Percentiles rank a stretch among this genome's conserved stretches.
Conservation (phyloP, 1,140 invertebrate genomes). For the Drosophila parvula region DNA sequence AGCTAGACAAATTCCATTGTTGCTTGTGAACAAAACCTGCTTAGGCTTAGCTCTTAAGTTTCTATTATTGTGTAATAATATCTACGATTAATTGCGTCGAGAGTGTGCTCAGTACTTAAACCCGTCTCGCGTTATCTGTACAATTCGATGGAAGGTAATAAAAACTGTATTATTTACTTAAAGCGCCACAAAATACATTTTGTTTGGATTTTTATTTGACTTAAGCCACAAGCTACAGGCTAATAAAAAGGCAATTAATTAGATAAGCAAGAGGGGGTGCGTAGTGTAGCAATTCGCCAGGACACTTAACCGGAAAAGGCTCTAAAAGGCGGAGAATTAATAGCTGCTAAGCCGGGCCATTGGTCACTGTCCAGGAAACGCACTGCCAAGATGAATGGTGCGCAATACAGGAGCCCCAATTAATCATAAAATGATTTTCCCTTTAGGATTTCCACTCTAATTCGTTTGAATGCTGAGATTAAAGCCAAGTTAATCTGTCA, state of each 20-base stretch:
- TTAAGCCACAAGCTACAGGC: slow-evolving; percentile 8
- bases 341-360: slow-evolving; percentile 5
- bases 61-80: slow-evolving; percentile 38
- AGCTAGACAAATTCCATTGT: slow-evolving; percentile 62
- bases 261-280: neutral
- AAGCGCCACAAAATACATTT: slow-evolving; percentile 47
- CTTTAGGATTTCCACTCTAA: neutral
- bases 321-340: slow-evolving; percentile 36
- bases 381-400: slow-evolving; percentile 21
- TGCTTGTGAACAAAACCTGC: slow-evolving; percentile 59
- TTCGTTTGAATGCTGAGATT: neutral
- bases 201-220: slow-evolving; percentile 14
- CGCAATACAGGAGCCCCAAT: neutral
- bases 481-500: neutral
- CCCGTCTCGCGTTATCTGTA: slow-evolving; percentile 46
- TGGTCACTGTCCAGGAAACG: slow-evolving; percentile 30
- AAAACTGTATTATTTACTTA: slow-evolving; percentile 72
- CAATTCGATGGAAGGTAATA: slow-evolving; percentile 46
- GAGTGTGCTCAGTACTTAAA: slow-evolving; percentile 48
- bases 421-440: slow-evolving; percentile 17
- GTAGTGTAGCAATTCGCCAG: neutral
- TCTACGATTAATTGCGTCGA: slow-evolving; percentile 40
- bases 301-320: slow-evolving; percentile 51
- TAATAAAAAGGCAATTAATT: slow-evolving; percentile 49
- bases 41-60: slow-evolving; percentile 61